Percentiles rank a stretch among this genome's conserved stretches.
These are phyloP conservation scores for Eumerus sabulonum DNA, from an alignment of 2,888 invertebrate genomes.

Conservation along the genomic window DNA sequence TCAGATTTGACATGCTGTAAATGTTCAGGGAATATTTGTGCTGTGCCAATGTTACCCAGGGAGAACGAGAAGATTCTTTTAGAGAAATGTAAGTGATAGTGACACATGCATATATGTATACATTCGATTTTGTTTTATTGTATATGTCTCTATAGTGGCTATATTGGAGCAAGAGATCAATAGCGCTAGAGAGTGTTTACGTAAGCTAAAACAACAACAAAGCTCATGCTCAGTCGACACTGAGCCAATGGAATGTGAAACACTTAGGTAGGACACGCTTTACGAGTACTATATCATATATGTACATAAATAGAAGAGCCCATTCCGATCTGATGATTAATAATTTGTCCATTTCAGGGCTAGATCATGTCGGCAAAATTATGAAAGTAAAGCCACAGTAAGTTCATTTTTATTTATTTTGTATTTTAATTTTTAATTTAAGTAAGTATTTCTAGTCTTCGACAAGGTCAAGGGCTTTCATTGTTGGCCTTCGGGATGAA, in stretches of 20 bases:
- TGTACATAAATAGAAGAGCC: no score
- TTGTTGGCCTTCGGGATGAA: conserved; percentile 22
- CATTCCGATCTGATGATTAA: neutral
- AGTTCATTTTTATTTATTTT: neutral
- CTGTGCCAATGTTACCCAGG: conserved; percentile 69
- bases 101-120: neutral
- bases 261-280: conserved; percentile 19
- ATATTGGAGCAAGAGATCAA: conserved; percentile 75
- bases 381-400: neutral
- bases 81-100: conserved; percentile 72
- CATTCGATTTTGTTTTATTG: neutral
- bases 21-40: conserved; percentile 72
- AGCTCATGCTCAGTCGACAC: neutral
- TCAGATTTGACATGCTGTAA: conserved; percentile 72
- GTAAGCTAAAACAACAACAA: conserved; percentile 69
- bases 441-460: neutral
- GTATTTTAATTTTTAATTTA: neutral
- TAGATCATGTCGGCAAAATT: neutral
- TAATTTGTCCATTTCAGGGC: conserved; percentile 20
- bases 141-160: conserved; percentile 69
- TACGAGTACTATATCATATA: no score
- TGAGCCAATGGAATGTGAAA: conserved; percentile 30
- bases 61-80: conserved; percentile 74
- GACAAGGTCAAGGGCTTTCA: neutral
- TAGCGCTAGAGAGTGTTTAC: conserved; percentile 73